Base-by-base conservation (phyloP, 2,888 invertebrate species). In the Acrobasis suavella region DNA sequence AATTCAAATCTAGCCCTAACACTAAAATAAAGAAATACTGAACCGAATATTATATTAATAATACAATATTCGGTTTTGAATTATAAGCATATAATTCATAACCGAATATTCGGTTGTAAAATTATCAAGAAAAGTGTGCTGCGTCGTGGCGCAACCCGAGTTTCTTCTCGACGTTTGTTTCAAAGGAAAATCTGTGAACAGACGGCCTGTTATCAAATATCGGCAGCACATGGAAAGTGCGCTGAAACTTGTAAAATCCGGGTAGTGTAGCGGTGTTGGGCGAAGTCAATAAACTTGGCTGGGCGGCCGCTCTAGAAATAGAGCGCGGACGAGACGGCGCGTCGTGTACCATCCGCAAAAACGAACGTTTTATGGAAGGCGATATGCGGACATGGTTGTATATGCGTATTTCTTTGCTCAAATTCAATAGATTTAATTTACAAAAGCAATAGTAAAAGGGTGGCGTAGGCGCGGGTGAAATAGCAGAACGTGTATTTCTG, bases 271-370 rank as follows among this genome's bases (percentile, higher is more conserved):
- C 65, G 67, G 70, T 76, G 76, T 72, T 75, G 74, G 79, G 79
- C 76, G 81, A 87, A 83, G 91, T 91, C 91, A 91, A 90, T 89
- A 91, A 91, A 91, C 91, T 90, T 85, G 80, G 83, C 82, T 83
- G 89, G 89, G 90, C 90, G 90, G 87, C 86, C 85, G 85, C 71
- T 82, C 85, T 86, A 80, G 82, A 89, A 90, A 90, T 90, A 90
- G 88, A 77, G 70, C 70, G 73, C 73, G 76, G 76, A 68, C 82
- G 83, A 84, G 89, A 84, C 88, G 86, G 80, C 85, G 83, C 79
- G 80, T 66, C 77, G 76, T 68, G 87, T 88, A 89, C 76, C 73
- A 86, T 74, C 77, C 50, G 50, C 60, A 60, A 50, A 59, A 50
- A 46, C 46, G 14, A 46, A 46, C 14, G 6, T 46, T 46, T 46